Percentiles rank a stretch among this genome's conserved stretches.
Conservation (phyloP, 2,888 invertebrate genomes). For the Chrysotoxum bicinctum region DNA sequence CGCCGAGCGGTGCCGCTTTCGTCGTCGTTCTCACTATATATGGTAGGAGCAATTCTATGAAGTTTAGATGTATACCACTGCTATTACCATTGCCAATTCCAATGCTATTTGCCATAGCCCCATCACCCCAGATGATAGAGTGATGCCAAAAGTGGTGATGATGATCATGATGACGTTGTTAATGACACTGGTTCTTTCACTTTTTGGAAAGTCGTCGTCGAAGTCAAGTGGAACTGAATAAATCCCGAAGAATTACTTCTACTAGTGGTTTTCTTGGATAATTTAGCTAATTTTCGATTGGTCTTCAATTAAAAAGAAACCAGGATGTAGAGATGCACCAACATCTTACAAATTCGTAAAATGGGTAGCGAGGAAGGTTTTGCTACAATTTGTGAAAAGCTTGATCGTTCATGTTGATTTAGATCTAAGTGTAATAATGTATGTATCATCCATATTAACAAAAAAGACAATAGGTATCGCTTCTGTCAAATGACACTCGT, state of each 20-base stretch:
- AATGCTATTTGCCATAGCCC: slow-evolving; percentile 53
- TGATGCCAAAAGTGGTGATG: slow-evolving; percentile 38
- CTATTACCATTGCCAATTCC: slow-evolving; percentile 64
- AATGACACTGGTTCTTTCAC: slow-evolving; percentile 73
- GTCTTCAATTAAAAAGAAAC: slow-evolving; percentile 40
- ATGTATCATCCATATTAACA: too few species aligned
- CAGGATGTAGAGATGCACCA: background rate
- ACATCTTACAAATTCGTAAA: background rate
- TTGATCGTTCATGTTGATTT: too few species aligned
- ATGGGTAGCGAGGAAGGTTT: background rate
- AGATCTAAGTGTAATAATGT: too few species aligned
- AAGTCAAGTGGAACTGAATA: slow-evolving; percentile 29
- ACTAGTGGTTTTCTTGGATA: slow-evolving; percentile 65
- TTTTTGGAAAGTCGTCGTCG: background rate
- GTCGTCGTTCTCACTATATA: background rate
- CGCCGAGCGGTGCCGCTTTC: slow-evolving; percentile 64
- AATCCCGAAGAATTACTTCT: slow-evolving; percentile 15
- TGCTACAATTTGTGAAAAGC: background rate
- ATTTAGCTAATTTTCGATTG: slow-evolving; percentile 79
- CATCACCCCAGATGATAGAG: slow-evolving; percentile 70
- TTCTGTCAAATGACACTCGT: too few species aligned
- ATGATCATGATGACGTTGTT: slow-evolving; percentile 73
- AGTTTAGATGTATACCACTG: slow-evolving; percentile 74
- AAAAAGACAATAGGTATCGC: too few species aligned
- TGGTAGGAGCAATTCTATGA: slow-evolving; percentile 73